Conservation (phyloP, 1,140 invertebrate species). For the Probaryconus sp. region DNA sequence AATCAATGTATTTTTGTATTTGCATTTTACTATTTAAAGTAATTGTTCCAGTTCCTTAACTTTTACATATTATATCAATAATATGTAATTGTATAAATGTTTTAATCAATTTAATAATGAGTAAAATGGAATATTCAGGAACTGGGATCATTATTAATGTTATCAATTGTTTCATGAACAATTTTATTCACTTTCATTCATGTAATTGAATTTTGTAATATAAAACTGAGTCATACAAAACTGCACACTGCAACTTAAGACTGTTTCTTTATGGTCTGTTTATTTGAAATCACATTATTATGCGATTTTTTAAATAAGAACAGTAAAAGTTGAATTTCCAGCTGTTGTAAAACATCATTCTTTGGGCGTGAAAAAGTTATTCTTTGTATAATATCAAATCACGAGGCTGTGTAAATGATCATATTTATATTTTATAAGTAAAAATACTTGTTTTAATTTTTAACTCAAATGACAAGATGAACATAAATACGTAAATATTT, state of each 20-base stretch:
- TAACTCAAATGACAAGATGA: constrained; percentile 12
- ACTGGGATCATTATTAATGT: no score
- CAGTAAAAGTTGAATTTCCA: background rate
- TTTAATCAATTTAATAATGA: constrained; percentile 1
- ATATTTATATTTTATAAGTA: constrained; percentile 40
- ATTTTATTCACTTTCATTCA: background rate
- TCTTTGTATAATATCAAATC: constrained; percentile 31
- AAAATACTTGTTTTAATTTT: constrained; percentile 21
- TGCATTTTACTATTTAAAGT: no score
- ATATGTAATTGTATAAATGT: constrained; percentile 7
- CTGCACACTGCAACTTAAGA: constrained; percentile 4
- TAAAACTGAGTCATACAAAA: background rate
- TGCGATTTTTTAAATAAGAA: background rate
- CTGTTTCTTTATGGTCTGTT: constrained; percentile 2
- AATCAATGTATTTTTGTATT: no score
- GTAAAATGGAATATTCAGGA: no score
- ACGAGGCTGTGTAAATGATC: constrained; percentile 44
- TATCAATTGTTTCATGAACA: no score
- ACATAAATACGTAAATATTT: constrained; percentile 35
- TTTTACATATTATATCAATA: constrained; percentile 5
- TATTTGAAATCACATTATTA: constrained; percentile 3
- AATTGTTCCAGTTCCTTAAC: no score
- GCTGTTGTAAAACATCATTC: background rate
- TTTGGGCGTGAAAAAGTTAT: constrained; percentile 20
- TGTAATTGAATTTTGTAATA: background rate